phyloP scores from a whole-genome alignment of 1,140 invertebrate genomes.

The Phymorhynchus buccinoides region DNA sequence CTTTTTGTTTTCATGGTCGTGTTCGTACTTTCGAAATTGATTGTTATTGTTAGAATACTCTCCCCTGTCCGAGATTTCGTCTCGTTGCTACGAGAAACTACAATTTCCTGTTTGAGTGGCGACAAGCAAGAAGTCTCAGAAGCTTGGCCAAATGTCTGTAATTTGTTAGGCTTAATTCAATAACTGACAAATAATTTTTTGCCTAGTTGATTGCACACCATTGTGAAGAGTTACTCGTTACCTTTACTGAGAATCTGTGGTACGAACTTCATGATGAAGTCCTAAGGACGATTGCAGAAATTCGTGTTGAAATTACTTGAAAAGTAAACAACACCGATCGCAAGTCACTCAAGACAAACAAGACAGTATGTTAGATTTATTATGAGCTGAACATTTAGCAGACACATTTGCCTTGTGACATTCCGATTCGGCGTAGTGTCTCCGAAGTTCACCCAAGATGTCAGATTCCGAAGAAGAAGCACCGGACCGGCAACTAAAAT shows the following conservation, averaged over 20 bases:
- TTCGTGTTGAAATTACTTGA: no score
- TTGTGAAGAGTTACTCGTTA: no score
- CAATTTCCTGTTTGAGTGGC: background rate
- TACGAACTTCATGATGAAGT: no score
- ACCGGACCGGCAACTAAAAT: slow-evolving; percentile 82
- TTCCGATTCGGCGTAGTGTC: background rate
- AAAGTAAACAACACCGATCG: no score
- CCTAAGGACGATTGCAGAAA: no score
- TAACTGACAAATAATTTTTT: no score
- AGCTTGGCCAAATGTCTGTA: background rate
- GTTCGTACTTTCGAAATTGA: background rate
- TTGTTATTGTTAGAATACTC: background rate
- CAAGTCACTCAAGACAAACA: no score
- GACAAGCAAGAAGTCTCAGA: background rate
- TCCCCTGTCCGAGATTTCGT: slow-evolving; percentile 14
- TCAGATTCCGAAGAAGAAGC: slow-evolving; percentile 76
- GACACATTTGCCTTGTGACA: background rate
- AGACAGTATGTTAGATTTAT: background rate
- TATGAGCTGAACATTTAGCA: background rate
- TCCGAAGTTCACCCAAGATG: slow-evolving; percentile 53
- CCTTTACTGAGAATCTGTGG: background rate
- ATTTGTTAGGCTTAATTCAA: no score
- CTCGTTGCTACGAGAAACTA: slow-evolving; percentile 28
- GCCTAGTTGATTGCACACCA: no score
- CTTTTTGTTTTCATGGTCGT: no score